Base-by-base conservation (phyloP, 2,113 vertebrate species). In the Catagonus wagneri region DNA sequence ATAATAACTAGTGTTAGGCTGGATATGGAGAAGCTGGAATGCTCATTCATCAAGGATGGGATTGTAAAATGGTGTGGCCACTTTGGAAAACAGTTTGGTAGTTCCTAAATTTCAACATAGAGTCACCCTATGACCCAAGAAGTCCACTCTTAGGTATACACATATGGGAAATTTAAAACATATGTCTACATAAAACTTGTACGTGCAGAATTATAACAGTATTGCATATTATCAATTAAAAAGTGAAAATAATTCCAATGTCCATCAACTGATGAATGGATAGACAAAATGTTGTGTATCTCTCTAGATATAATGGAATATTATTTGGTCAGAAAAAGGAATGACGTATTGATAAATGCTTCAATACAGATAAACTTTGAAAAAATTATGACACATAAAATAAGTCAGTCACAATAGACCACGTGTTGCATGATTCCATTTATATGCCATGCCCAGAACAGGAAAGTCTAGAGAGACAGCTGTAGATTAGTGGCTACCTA, bases 351-450 rank as follows among this genome's bases (percentile, higher is more conserved):
- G 79, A 86, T 52, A 61, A 2, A 63, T 50, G 11, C 13, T 69
- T 74, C 14, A 56, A 52, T 10, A 76, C 7, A 71, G 14, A 58
- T 69, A 3, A 63, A 58, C 34, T 80, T 85, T 32, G 72, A 91
- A 97, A 92, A 85, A 58, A 17, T 36, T 7, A 58, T 13, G 22
- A 13, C 75, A 83, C 86, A 71, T 39, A 36, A 44, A 94, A 88
- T 22, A 86, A 89, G 36, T 78, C 29, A 25, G 16, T 71, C 61
- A 97, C 13, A 13, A 76, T 89, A 92, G 6, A 60, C 2, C 13
- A 36, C 44, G 4, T 17, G 15, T 36, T 80, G 2, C 11, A 65
- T 74, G 60, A 54, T 86, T 87, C 27, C 2, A 66, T 69, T 76
- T 92, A 32, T 75, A 83, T n/a, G 80, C 29, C 63, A 22, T 20